A percentile compares a stretch with the other conserved stretches of the same genome.
Evolutionary conservation across 2,888 invertebrate species (phyloP).

Genomic region (Orchesella flavescens): DNA sequence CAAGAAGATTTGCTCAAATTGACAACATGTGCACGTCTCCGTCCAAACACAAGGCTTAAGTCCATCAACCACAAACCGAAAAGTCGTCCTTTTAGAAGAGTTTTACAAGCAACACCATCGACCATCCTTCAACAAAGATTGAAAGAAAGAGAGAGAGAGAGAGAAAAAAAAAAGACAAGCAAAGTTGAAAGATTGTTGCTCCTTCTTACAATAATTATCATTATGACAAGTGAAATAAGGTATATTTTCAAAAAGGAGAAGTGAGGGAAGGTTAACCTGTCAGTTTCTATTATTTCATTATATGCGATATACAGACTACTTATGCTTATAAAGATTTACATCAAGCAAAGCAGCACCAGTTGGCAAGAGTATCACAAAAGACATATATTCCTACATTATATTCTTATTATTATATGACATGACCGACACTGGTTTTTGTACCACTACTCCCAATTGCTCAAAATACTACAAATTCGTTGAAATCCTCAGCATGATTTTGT

Average conservation of each 20-base stretch:
- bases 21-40: constrained; percentile 51
- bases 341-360: background rate
- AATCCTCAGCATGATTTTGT: constrained; percentile 11
- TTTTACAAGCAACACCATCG: too few relatives aligned
- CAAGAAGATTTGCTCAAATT: constrained; percentile 51
- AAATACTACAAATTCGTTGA: constrained; percentile 46
- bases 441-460: constrained; percentile 18
- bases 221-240: constrained; percentile 54
- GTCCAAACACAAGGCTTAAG: background rate
- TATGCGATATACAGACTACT: background rate
- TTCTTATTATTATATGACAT: too few relatives aligned
- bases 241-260: constrained; percentile 42
- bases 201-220: constrained; percentile 51
- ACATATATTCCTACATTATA: too few relatives aligned
- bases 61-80: background rate
- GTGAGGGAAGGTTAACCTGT: constrained; percentile 58
- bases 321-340: constrained; percentile 3
- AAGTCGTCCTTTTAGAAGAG: background rate
- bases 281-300: constrained; percentile 49
- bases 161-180: constrained; percentile 5
- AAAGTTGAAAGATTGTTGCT: constrained; percentile 42
- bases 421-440: background rate
- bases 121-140: too few relatives aligned
- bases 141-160: constrained; percentile 1
- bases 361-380: background rate